Conservation (phyloP, 2,888 invertebrate genomes). For the Andrena camellia region DNA sequence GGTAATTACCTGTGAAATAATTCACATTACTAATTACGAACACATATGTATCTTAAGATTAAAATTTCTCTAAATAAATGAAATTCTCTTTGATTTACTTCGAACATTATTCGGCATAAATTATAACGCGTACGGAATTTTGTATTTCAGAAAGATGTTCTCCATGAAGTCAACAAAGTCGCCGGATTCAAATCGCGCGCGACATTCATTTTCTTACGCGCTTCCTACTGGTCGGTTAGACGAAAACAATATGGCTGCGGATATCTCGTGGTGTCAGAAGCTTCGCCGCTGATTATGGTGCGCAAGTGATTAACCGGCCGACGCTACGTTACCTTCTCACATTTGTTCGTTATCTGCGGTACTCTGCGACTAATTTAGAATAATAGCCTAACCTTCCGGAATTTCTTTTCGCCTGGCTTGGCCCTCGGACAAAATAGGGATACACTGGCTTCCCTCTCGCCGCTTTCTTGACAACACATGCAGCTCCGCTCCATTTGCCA, state of each 20-base stretch:
- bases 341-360: not conserved
- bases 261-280: conserved; percentile 72
- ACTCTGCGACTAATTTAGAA: conserved; percentile 10
- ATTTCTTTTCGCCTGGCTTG: conserved; percentile 93
- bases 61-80: not conserved
- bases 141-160: not conserved
- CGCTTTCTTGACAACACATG: conserved; percentile 98
- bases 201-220: conserved; percentile 37
- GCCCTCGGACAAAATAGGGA: conserved; percentile 96
- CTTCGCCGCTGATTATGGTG: conserved; percentile 51
- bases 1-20: conserved; percentile 90
- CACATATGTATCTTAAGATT: not conserved
- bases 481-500: conserved; percentile 98
- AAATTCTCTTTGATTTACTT: not conserved
- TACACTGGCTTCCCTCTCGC: conserved; percentile 95
- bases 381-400: conserved; percentile 89
- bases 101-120: not conserved
- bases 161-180: not conserved
- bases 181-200: conserved; percentile 57
- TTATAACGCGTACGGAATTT: not conserved
- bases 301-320: conserved; percentile 21
- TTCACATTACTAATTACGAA: conserved; percentile 26
- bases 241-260: conserved; percentile 79
- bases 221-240: conserved; percentile 49
- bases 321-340: conserved; percentile 9